Evolutionary conservation across 2,113 vertebrate genomes (phyloP).

Genomic region (Phrynosoma platyrhinos): DNA sequence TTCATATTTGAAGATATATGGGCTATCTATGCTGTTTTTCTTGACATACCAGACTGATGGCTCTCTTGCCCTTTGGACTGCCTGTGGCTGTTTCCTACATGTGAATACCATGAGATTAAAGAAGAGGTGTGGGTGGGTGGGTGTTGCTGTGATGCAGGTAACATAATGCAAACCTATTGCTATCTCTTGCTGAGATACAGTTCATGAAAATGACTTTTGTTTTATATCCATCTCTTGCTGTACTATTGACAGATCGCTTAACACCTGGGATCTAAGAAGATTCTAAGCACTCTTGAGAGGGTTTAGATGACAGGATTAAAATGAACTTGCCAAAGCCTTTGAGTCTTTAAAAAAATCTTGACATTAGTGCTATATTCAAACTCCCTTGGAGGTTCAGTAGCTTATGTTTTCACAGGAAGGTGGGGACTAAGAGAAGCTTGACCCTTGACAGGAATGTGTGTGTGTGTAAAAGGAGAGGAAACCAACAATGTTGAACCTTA

Average conservation of each 20-base stretch:
- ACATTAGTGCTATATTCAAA: constrained; percentile 25
- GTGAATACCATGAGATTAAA: background rate
- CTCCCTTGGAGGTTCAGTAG: background rate
- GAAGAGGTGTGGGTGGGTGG: background rate
- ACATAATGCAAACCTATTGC: background rate
- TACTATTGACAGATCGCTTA: background rate
- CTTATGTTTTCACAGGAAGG: background rate
- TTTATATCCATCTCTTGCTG: background rate
- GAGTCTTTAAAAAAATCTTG: constrained; percentile 26
- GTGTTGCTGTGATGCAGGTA: constrained; percentile 3
- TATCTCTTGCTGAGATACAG: background rate
- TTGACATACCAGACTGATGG: constrained; percentile 9
- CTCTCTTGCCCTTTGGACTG: background rate
- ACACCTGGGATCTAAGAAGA: background rate
- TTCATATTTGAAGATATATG: background rate
- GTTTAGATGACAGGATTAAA: constrained; percentile 21
- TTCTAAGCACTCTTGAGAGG: constrained; percentile 19
- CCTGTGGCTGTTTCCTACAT: constrained; percentile 12
- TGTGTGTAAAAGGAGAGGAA: background rate
- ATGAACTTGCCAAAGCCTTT: background rate
- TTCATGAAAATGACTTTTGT: background rate
- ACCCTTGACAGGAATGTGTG: background rate
- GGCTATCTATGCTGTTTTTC: constrained; percentile 9
- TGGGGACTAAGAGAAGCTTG: fast-evolving
- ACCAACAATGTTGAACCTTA: background rate